Percentiles rank a stretch among this genome's conserved stretches.
phyloP scores from a whole-genome alignment of 2,888 invertebrate species.

The Trichogramma dendrolimi region DNA sequence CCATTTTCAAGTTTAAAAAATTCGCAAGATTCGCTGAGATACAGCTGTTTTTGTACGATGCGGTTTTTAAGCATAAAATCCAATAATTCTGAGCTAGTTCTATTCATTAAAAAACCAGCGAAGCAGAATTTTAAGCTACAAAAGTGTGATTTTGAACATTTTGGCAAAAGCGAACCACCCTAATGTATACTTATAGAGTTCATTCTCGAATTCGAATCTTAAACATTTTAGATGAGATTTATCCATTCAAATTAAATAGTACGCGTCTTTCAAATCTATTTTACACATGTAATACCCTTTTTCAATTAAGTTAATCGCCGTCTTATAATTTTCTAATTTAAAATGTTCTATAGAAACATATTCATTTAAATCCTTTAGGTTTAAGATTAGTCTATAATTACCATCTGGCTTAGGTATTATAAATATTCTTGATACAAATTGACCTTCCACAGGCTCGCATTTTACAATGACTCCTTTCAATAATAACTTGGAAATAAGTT shows the following conservation, averaged over 20 bases:
- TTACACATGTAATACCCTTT: constrained; percentile 17
- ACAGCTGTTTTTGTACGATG: too few species aligned
- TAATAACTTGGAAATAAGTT: constrained; percentile 1
- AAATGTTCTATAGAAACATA: constrained; percentile 23
- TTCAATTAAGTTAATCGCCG: constrained; percentile 12
- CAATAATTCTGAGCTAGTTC: too few species aligned
- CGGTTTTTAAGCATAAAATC: too few species aligned
- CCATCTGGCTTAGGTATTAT: constrained; percentile 6
- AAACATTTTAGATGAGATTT: constrained; percentile 17
- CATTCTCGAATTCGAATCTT: constrained; percentile 18
- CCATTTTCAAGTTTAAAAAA: too few species aligned
- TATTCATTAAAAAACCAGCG: too few species aligned
- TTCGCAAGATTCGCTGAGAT: too few species aligned
- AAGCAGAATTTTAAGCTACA: too few species aligned
- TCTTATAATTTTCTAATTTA: constrained; percentile 26
- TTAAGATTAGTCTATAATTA: constrained; percentile 24
- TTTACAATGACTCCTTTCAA: constrained; percentile 16
- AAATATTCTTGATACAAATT: constrained; percentile 26
- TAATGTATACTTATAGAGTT: too few species aligned
- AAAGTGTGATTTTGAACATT: too few species aligned
- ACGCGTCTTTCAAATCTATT: constrained; percentile 27
- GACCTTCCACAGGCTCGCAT: constrained; percentile 10
- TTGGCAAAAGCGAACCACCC: too few species aligned
- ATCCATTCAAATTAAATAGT: constrained; percentile 20
- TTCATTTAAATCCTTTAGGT: constrained; percentile 23